Evolutionary conservation across 2,888 invertebrate species (phyloP).

Genomic region (Apotomis betuletana): DNA sequence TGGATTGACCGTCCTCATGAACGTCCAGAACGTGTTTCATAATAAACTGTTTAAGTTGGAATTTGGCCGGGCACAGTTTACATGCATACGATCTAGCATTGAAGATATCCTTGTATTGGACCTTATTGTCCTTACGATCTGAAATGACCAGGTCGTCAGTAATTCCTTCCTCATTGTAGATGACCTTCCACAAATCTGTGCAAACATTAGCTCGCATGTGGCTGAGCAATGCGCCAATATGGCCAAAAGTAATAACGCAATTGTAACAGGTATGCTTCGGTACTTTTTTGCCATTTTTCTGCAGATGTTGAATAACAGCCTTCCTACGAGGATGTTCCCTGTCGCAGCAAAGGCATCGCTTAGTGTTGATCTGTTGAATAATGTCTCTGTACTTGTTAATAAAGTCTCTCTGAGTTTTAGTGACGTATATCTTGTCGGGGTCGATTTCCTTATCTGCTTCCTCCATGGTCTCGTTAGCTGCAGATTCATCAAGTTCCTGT

Average conservation of each 20-base stretch:
- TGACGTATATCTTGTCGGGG: slow-evolving; percentile 71
- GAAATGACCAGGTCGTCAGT: slow-evolving; percentile 77
- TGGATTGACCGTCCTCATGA: slow-evolving; percentile 78
- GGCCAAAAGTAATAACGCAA: slow-evolving; percentile 83
- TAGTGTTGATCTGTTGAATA: slow-evolving; percentile 79
- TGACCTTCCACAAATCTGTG: slow-evolving; percentile 79
- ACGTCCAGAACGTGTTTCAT: slow-evolving; percentile 80
- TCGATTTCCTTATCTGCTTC: slow-evolving; percentile 63
- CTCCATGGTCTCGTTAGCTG: slow-evolving; percentile 62
- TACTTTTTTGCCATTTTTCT: slow-evolving; percentile 82
- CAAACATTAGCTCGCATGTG: slow-evolving; percentile 80
- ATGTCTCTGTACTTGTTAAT: slow-evolving; percentile 75
- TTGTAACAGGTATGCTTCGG: slow-evolving; percentile 86
- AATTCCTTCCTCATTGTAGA: slow-evolving; percentile 78
- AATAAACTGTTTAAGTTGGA: slow-evolving; percentile 79
- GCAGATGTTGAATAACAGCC: slow-evolving; percentile 80
- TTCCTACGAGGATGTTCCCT: slow-evolving; percentile 78
- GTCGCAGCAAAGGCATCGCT: slow-evolving; percentile 77
- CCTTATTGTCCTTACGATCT: slow-evolving; percentile 69
- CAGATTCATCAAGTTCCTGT: slow-evolving; percentile 59
- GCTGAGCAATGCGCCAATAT: slow-evolving; percentile 79
- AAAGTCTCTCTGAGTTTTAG: slow-evolving; percentile 76
- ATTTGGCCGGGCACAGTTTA: slow-evolving; percentile 79
- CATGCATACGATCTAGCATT: slow-evolving; percentile 80
- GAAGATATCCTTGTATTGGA: slow-evolving; percentile 78